These are phyloP conservation scores for Caprella mutica DNA, from an alignment of 2,888 invertebrate genomes.

Conservation along the genomic window DNA sequence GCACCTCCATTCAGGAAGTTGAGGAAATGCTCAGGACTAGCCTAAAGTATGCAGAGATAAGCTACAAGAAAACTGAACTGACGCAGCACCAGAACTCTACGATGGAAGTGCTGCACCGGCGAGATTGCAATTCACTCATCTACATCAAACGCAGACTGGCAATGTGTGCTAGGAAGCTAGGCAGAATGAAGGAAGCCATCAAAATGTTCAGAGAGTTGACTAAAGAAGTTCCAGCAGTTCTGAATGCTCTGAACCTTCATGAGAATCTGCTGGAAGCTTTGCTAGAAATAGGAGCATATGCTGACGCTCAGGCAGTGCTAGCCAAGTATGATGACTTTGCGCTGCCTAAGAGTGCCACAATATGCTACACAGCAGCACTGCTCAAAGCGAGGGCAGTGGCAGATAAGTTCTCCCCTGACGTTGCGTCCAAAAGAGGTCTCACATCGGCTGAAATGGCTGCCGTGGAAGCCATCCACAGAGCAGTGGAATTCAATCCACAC, in stretches of 20 bases:
- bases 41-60: constrained; percentile 67
- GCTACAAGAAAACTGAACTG: constrained; percentile 65
- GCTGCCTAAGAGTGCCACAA: constrained; percentile 84
- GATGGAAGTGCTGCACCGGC: constrained; percentile 64
- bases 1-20: constrained; percentile 77
- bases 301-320: constrained; percentile 85
- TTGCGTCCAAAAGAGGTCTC: constrained; percentile 68
- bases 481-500: constrained; percentile 95
- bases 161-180: constrained; percentile 93
- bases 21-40: constrained; percentile 73
- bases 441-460: constrained; percentile 82
- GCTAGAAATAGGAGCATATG: constrained; percentile 89
- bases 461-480: constrained; percentile 85
- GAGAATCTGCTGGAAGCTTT: constrained; percentile 93
- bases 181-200: constrained; percentile 71
- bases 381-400: constrained; percentile 83
- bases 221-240: constrained; percentile 89
- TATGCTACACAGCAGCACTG: constrained; percentile 88
- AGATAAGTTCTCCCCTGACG: constrained; percentile 76
- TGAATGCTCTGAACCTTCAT: constrained; percentile 84
- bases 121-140: constrained; percentile 86
- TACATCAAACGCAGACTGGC: constrained; percentile 86
- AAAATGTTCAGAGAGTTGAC: constrained; percentile 94
- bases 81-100: constrained; percentile 61
- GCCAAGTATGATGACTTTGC: constrained; percentile 90